phyloP scores from a whole-genome alignment of 1,140 invertebrate genomes.

The Eciton burchellii region DNA sequence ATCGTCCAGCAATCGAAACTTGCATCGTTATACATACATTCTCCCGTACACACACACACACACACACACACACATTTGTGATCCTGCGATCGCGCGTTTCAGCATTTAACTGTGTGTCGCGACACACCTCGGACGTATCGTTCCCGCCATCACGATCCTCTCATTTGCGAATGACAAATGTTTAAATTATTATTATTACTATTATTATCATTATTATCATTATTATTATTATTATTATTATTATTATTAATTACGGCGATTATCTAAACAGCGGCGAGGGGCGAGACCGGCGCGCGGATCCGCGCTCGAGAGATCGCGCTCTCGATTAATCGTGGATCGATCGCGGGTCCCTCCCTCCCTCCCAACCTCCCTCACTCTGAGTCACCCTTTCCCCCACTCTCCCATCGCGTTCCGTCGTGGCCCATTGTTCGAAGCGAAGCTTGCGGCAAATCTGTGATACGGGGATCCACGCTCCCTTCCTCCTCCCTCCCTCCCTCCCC shows the following conservation, averaged over 20 bases:
- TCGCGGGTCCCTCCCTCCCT: conserved; percentile 43
- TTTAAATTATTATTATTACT: conserved; percentile 47
- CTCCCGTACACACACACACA: too few species aligned
- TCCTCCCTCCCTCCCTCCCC: conserved; percentile 2
- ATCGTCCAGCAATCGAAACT: too few species aligned
- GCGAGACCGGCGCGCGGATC: conserved; percentile 29
- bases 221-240: conserved; percentile 45
- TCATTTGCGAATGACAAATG: conserved; percentile 36
- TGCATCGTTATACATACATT: too few species aligned
- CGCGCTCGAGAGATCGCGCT: conserved; percentile 46
- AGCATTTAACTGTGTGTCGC: background rate
- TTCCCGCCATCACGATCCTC: conserved; percentile 21
- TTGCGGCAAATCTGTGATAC: conserved; percentile 84
- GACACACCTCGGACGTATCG: conserved; percentile 47
- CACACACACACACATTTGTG: too few species aligned
- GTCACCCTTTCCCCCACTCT: too few species aligned
- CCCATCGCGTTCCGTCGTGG: conserved; percentile 69
- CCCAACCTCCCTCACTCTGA: too few species aligned
- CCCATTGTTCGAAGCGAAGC: conserved; percentile 73
- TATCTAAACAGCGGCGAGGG: conserved; percentile 43
- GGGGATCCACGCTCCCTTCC: conserved; percentile 74
- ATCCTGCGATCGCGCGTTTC: background rate
- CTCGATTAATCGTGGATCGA: conserved; percentile 34
- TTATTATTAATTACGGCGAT: conserved; percentile 30
- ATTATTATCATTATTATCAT: conserved; percentile 35